Percentiles rank a stretch among this genome's conserved stretches.
These are phyloP conservation scores for Idaea aversata DNA, from an alignment of 2,888 invertebrate species.

Conservation along the genomic window DNA sequence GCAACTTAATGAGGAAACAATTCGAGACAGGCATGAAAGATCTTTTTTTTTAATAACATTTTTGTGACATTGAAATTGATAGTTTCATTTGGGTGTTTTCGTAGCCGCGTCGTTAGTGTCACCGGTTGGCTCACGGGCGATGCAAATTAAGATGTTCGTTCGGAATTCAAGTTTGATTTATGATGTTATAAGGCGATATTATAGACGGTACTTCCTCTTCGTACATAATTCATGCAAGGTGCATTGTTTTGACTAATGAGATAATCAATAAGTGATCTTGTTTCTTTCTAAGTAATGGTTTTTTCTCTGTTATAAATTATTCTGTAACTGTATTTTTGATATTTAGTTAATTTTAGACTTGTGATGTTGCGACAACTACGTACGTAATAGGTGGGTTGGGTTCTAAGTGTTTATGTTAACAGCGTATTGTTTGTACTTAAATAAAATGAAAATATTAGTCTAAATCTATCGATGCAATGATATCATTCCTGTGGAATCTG, in stretches of 20 bases:
- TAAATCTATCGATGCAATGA: conserved; percentile 24
- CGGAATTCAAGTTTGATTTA: conserved; percentile 66
- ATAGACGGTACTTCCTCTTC: conserved; percentile 36
- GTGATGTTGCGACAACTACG: not conserved
- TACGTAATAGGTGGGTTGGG: not conserved
- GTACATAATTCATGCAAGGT: conserved; percentile 37
- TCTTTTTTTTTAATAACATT: conserved; percentile 52
- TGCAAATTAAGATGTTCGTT: conserved; percentile 73
- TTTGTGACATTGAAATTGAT: conserved; percentile 67
- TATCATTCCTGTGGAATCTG: conserved; percentile 33
- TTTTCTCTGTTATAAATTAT: conserved; percentile 2
- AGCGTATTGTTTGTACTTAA: not conserved
- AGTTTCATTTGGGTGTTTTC: conserved; percentile 70
- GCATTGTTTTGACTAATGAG: conserved; percentile 37
- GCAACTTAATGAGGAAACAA: conserved; percentile 46
- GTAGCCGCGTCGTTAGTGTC: conserved; percentile 70
- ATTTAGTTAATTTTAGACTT: not conserved
- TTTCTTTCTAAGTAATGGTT: conserved; percentile 2
- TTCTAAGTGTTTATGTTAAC: not conserved
- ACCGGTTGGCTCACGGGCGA: conserved; percentile 56
- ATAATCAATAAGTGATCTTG: conserved; percentile 16
- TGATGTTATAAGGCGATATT: conserved; percentile 52
- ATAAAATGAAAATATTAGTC: not conserved
- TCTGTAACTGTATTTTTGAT: not conserved
- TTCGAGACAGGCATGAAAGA: conserved; percentile 39